phyloP scores from a whole-genome alignment of 2,888 invertebrate species.

The Diogma glabrata region DNA sequence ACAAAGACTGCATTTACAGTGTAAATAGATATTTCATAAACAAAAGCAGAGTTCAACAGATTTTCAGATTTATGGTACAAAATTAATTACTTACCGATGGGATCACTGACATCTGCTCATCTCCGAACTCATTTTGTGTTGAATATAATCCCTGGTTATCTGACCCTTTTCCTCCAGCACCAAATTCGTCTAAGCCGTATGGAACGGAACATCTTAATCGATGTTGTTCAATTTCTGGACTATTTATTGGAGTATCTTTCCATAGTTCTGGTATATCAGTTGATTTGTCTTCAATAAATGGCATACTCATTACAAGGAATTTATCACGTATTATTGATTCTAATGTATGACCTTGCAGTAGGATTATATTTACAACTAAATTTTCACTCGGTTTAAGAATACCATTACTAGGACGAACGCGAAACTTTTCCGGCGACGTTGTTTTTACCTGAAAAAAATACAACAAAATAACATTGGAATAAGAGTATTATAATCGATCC shows the following conservation, averaged over 20 bases:
- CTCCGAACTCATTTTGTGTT: no score
- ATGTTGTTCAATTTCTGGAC: conserved; percentile 51
- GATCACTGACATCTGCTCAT: no score
- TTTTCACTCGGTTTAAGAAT: conserved; percentile 51
- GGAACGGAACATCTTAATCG: conserved; percentile 56
- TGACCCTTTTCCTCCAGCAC: no score
- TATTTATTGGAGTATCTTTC: conserved; percentile 50
- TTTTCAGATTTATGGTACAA: no score
- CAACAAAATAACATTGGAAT: conserved; percentile 7
- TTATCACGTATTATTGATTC: conserved; percentile 65
- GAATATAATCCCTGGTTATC: no score
- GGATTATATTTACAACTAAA: conserved; percentile 55
- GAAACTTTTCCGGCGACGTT: conserved; percentile 89
- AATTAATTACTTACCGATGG: no score
- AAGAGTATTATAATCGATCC: no score
- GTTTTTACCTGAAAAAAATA: conserved; percentile 69
- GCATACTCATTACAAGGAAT: conserved; percentile 77
- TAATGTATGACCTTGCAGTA: conserved; percentile 60
- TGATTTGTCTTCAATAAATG: conserved; percentile 43
- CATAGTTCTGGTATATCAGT: conserved; percentile 62
- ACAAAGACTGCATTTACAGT: no score
- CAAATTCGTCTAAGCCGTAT: no score
- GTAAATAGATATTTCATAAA: no score
- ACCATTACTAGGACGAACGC: conserved; percentile 83
- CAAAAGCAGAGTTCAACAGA: no score